phyloP scores from a whole-genome alignment of 2,888 invertebrate species.

The Rhaphigaster nebulosa region DNA sequence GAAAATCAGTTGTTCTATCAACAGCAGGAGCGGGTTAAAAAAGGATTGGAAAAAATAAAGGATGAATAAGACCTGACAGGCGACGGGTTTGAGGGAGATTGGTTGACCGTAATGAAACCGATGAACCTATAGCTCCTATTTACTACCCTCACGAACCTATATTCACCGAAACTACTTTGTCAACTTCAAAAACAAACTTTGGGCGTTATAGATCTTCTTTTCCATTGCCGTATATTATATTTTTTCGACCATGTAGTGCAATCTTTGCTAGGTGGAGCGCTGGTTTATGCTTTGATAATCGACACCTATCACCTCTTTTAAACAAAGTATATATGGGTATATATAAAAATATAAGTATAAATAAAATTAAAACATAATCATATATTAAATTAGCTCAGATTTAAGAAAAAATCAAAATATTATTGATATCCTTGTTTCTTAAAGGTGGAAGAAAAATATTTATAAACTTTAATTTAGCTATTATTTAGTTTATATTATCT shows the following conservation, averaged over 20 bases:
- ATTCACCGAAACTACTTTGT: slow-evolving; percentile 32
- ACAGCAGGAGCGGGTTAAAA: neutral
- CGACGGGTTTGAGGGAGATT: slow-evolving; percentile 26
- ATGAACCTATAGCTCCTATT: slow-evolving; percentile 37
- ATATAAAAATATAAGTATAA: no score
- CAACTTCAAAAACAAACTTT: slow-evolving; percentile 36
- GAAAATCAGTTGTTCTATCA: slow-evolving; percentile 34
- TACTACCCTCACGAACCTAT: neutral
- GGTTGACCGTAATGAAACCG: slow-evolving; percentile 31
- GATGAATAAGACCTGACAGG: neutral
- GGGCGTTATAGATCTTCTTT: slow-evolving; percentile 1
- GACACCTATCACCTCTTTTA: neutral
- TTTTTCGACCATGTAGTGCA: neutral
- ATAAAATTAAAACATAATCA: no score
- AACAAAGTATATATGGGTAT: neutral
- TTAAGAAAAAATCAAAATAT: no score
- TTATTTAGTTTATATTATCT: no score
- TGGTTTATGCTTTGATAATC: neutral
- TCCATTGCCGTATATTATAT: neutral
- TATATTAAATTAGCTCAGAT: no score
- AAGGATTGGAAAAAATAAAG: neutral
- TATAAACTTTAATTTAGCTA: no score
- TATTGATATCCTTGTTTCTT: no score
- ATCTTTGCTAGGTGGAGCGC: neutral
- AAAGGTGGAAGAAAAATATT: no score